Base-by-base conservation (phyloP, 2,797 vertebrate species). In the Tragelaphus oryx region DNA sequence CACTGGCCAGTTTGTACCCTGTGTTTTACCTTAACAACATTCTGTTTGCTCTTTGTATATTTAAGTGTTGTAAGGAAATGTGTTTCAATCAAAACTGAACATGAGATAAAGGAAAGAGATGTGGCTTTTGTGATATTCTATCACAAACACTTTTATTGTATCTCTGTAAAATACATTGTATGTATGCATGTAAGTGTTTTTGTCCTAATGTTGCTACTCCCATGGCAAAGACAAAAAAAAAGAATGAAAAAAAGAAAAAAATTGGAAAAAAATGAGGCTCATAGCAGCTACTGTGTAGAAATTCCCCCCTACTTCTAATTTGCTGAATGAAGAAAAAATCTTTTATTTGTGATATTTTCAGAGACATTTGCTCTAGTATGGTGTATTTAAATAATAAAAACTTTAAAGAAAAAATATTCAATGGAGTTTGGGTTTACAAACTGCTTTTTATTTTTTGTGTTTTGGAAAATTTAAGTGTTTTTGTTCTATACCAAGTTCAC, bases 281-380 rank as follows among this genome's bases (percentile, higher is more conserved):
- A 98, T 99, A 99, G 99, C 99, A 99, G 98, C 98, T 99, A 98
- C 99, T 98, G 99, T 98, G 99, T 99, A 99, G 99, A 99, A 98
- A 99, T 98, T 99, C 98, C 99, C 99, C 99, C 98, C 99, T 98
- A 99, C 99, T 99, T 99, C 99, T 99, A 99, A 99, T 99, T 98
- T 99, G 99, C 99, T 99, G 99, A 99, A 99, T 99, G 99, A 99
- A 99, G 99, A 99, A 97, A 97, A 99, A 99, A 99, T 99, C 99
- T 99, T 99, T 99, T 99, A 99, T 99, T 99, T 99, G 99, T 99
- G 99, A 99, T 99, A 99, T 99, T 99, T 99, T 99, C 99, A 99
- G 99, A 99, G 99, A 99, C 99, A 99, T 99, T 99, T 99, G 99
- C 99, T 99, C 99, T 99, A 99, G 99, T 99, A 99, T 99, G 99